These are phyloP conservation scores for Ischnus inquisitorius DNA, from an alignment of 2,888 invertebrate species.

Conservation along the genomic window DNA sequence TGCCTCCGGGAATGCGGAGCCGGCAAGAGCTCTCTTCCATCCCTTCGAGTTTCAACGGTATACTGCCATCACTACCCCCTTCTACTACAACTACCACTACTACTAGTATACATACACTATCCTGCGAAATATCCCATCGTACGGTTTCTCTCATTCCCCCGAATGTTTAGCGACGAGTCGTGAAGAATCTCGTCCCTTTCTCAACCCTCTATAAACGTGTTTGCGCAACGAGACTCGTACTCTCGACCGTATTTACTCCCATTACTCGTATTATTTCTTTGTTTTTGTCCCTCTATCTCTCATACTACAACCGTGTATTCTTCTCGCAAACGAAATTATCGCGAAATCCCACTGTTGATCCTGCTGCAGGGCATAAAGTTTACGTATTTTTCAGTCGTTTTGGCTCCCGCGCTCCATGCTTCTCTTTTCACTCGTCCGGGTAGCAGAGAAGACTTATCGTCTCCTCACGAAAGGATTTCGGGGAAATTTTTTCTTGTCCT, in stretches of 20 bases:
- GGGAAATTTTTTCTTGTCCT: neutral
- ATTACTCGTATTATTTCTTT: constrained; percentile 16
- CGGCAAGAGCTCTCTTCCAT: constrained; percentile 22
- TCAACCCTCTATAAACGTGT: constrained; percentile 41
- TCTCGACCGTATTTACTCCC: constrained; percentile 1
- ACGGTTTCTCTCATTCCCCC: constrained; percentile 46
- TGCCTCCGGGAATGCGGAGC: constrained; percentile 59
- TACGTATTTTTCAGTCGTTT: neutral
- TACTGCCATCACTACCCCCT: neutral
- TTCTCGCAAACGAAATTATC: constrained; percentile 12
- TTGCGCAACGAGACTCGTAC: constrained; percentile 34
- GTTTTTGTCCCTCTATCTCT: neutral
- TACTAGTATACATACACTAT: neutral
- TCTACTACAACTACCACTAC: too few relatives aligned
- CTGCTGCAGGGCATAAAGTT: constrained; percentile 10
- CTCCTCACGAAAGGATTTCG: constrained; percentile 32
- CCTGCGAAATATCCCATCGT: constrained; percentile 8
- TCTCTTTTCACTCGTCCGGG: neutral
- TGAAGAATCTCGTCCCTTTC: constrained; percentile 33
- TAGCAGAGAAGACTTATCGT: constrained; percentile 1
- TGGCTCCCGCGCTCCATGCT: neutral
- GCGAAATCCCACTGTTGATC: constrained; percentile 12
- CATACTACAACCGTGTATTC: neutral
- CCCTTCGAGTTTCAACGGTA: constrained; percentile 35
- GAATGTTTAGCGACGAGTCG: constrained; percentile 59